Base-by-base conservation (phyloP, 1,140 invertebrate species). In the Cecropterus lyciades region DNA sequence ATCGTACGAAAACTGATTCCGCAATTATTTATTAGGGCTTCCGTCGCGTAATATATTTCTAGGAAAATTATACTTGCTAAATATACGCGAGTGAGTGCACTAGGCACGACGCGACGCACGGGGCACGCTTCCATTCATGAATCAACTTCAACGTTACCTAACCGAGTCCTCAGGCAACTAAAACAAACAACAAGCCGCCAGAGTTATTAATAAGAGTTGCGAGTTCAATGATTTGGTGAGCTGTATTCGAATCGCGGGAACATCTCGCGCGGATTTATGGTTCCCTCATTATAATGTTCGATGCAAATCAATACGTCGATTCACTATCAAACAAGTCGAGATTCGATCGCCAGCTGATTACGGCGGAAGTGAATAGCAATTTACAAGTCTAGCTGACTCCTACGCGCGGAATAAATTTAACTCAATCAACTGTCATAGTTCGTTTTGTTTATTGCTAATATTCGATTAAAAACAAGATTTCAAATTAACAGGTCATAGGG, bases 121-220 rank as follows among this genome's bases (percentile, higher is more conserved):
- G 52, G 53, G 45, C 80, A 79, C 81, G 79, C 80, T 80, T 78
- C 80, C 89, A 91, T 91, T 91, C 89, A 91, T 91, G 89, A 91
- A 90, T 91, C 89, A 91, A 91, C 82, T 87, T 84, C 82, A 85
- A 67, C 84, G 75, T 89, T 91, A 89, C 85, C 86, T 89, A 85
- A 91, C 87, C 78, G 74, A 63, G 69, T 74, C 65, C 67, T 72
- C 79, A 75, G 66, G 79, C 80, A 79, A 85, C 72, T 80, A 91
- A 89, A 89, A 89, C 87, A 89, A 91, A 86, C 85, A 85, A 69
- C 63, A 70, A 67, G 78, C 76, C 75, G 82, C 82, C 75, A 72
- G 80, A 78, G 83, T 86, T 91, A 91, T 89, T 91, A 91, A 89
- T 91, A 91, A 84, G 77, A 83, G 84, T 77, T 67, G 73, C 74